Conservation (phyloP, 2,113 vertebrate genomes). For the Herpetotheres cachinnans region DNA sequence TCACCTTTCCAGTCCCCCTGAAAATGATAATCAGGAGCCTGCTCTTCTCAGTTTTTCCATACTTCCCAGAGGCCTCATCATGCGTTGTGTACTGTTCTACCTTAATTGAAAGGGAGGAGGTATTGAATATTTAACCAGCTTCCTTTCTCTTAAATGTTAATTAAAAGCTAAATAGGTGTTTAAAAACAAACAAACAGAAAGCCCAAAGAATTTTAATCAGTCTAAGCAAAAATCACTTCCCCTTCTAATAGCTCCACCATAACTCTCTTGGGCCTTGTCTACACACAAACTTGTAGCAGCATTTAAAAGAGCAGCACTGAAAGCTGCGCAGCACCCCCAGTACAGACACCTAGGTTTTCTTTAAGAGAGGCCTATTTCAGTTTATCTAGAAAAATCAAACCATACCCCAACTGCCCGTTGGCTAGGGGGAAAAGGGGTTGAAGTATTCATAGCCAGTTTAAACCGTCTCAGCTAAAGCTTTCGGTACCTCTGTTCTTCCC, state of each 20-base stretch:
- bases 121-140: constrained; percentile 67
- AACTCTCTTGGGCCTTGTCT: constrained; percentile 41
- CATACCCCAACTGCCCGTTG: fast-evolving
- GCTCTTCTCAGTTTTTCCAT: constrained; percentile 20
- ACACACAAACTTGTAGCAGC: neutral
- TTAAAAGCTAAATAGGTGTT: constrained; percentile 70
- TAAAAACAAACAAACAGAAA: constrained; percentile 64
- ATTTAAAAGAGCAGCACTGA: neutral
- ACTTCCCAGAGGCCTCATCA: constrained; percentile 66
- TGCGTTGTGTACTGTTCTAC: neutral
- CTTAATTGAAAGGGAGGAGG: constrained; percentile 70
- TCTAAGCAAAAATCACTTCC: constrained; percentile 51
- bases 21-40: constrained; percentile 46
- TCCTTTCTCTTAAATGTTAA: constrained; percentile 63
- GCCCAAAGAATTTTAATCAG: constrained; percentile 64
- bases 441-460: neutral
- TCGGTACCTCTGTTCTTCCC: neutral
- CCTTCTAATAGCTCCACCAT: constrained; percentile 18
- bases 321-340: neutral
- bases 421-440: neutral
- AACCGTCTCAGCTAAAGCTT: neutral
- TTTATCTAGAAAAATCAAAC: neutral
- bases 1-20: constrained; percentile 26
- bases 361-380: neutral
- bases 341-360: neutral